Base-by-base conservation (phyloP, 2,113 vertebrate genomes). In the Gallinago jamesoni region DNA sequence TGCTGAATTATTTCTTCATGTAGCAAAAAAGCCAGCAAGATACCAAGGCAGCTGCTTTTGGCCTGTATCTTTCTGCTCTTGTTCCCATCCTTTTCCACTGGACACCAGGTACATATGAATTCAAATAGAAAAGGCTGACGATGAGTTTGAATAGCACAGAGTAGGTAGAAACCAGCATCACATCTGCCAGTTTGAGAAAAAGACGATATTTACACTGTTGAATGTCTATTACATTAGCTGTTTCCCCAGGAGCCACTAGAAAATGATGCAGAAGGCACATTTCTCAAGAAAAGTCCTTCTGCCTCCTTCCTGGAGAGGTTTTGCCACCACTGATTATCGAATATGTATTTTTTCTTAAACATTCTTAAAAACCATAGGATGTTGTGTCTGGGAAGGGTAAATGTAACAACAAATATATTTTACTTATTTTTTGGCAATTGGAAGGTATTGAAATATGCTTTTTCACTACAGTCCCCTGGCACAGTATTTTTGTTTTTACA, bases 381-480 rank as follows among this genome's bases (percentile, higher is more conserved):
- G 89, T 41, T 91, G 78, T 37, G 43, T 47, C 33, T 83, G 81
- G 87, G 93, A 93, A 94, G 75, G 87, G 85, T 55, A 86, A 91
- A 90, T 60, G 53, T 39, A 68, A 78, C 81, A 91, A 92, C 67
- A 75, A 69, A 11, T 22, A 70, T 63, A 45, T 57, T 68, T 75
- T 91, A 84, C 72, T 83, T 84, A 11, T 62, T 96, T 95, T 72
- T 76, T 92, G 84, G 90, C 89, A 87, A 64, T 28, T 73, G 77
- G 39, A 93, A 95, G 83, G 79, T 90, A 95, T 4, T 90, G 84
- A 95, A 97, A 96, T 85, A 85, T 45, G 48, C 82, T 97, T 96
- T 96, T 94, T 87, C 96, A 97, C 95, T 94, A 84, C 52, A 45
- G 93, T 66, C 14, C 23, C 92, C 97, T 96, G 95, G 96, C 76